Percentiles rank a stretch among this genome's conserved stretches.
Evolutionary conservation across 2,113 vertebrate genomes (phyloP).

Genomic region (Athene noctua): DNA sequence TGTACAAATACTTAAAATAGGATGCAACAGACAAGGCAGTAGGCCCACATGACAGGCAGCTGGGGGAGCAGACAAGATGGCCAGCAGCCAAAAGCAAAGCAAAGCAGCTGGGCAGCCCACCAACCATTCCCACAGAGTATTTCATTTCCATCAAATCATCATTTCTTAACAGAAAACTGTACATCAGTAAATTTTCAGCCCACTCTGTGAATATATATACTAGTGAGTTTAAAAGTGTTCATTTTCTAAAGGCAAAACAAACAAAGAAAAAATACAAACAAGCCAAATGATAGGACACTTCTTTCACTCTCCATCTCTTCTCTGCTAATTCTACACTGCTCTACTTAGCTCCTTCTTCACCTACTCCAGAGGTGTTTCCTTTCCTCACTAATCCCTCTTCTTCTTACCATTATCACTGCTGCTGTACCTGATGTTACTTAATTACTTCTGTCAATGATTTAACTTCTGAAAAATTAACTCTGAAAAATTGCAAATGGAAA

Average conservation of each 20-base stretch:
- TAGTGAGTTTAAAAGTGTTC: background rate
- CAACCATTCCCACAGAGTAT: conserved; percentile 45
- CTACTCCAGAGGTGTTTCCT: background rate
- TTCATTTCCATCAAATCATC: conserved; percentile 23
- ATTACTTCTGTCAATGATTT: background rate
- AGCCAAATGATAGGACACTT: background rate
- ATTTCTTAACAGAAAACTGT: background rate
- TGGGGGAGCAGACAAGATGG: conserved; percentile 51
- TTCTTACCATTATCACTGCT: background rate
- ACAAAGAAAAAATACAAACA: background rate
- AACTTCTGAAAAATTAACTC: background rate
- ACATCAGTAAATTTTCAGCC: background rate
- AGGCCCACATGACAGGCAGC: conserved; percentile 55
- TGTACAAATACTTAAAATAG: conserved; percentile 47
- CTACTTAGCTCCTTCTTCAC: background rate
- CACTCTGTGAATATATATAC: background rate
- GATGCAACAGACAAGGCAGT: conserved; percentile 30
- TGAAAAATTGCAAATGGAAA: background rate
- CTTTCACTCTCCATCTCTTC: background rate
- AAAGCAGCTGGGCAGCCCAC: conserved; percentile 64
- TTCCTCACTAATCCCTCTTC: background rate
- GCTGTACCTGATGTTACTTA: background rate
- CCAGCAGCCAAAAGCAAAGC: conserved; percentile 55
- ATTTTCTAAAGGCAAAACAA: conserved; percentile 11
- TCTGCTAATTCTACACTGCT: background rate